Percentiles rank a stretch among this genome's conserved stretches.
These are phyloP conservation scores for Toxotes lorentzi DNA, from an alignment of 2,797 vertebrate genomes.

Conservation along the genomic window DNA sequence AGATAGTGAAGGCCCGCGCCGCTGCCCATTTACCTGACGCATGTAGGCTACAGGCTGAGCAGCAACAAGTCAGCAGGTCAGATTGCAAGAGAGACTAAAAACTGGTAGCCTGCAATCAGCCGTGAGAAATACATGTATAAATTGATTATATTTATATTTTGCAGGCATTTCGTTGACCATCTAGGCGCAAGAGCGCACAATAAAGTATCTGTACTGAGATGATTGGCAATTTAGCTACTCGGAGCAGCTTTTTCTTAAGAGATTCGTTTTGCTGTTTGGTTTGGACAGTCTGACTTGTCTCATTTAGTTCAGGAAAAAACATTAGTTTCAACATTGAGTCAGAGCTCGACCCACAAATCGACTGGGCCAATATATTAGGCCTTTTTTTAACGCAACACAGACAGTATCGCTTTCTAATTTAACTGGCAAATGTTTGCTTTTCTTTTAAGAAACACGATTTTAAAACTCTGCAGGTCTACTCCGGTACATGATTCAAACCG, in stretches of 20 bases:
- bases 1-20: conserved; percentile 33
- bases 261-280: background rate
- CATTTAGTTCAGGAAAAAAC: background rate
- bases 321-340: background rate
- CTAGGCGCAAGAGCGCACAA: background rate
- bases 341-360: background rate
- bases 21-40: conserved; percentile 30
- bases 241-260: background rate
- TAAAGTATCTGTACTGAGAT: background rate
- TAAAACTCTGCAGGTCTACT: too few species aligned
- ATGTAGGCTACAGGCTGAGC: conserved; percentile 20
- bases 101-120: background rate
- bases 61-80: background rate
- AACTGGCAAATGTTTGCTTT: background rate
- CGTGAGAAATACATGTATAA: background rate
- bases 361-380: background rate
- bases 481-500: background rate
- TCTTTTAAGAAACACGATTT: background rate
- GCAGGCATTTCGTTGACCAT: background rate
- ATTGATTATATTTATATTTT: background rate
- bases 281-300: background rate
- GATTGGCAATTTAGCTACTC: background rate
- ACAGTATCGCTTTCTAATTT: background rate
- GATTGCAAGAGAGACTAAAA: background rate
- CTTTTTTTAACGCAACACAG: background rate